Percentiles rank a stretch among this genome's conserved stretches.
Conservation (phyloP, 1,140 invertebrate genomes). For the Portunus trituberculatus region DNA sequence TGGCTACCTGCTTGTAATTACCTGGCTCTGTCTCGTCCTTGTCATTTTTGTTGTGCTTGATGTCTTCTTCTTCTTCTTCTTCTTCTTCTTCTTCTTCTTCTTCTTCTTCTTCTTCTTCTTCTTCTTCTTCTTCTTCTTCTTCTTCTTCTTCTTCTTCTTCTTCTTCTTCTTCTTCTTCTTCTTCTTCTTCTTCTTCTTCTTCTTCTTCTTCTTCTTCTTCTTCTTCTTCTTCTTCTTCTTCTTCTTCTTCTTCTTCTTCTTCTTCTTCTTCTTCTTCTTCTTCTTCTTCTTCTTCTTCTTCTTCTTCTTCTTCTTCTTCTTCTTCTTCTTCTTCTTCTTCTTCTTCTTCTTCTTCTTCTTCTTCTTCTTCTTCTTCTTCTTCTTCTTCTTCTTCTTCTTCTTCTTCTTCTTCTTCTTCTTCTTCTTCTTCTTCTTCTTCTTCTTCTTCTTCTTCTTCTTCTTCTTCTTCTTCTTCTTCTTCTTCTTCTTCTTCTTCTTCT, state of each 20-base stretch:
- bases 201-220: too few species aligned
- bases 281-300: too few species aligned
- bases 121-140: too few species aligned
- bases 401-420: neutral
- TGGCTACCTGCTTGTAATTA: neutral
- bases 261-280: too few species aligned
- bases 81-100: neutral
- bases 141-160: too few species aligned
- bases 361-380: neutral
- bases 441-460: neutral
- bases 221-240: too few species aligned
- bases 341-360: neutral
- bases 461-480: neutral
- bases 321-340: neutral
- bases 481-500: neutral
- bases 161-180: too few species aligned
- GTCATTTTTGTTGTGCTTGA: neutral
- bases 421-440: neutral
- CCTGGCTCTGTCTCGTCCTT: neutral
- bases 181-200: too few species aligned
- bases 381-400: neutral
- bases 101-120: neutral
- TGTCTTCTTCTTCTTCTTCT: neutral
- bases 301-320: neutral
- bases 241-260: too few species aligned